Evolutionary conservation across 2,888 invertebrate species (phyloP).

Genomic region (Helicoverpa assulta): DNA sequence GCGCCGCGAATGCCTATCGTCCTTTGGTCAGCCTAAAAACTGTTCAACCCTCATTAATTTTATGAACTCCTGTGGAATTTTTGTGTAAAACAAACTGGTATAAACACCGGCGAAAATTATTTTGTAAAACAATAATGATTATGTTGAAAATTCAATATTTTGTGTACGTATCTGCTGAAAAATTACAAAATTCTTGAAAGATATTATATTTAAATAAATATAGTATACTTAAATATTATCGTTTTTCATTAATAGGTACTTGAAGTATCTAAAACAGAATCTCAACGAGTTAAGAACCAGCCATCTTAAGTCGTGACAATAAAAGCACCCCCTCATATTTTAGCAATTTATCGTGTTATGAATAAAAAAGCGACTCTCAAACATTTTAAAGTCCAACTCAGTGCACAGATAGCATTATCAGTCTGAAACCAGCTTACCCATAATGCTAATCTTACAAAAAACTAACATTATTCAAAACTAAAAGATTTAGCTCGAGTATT

Average conservation of each 20-base stretch:
- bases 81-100: constrained; percentile 17
- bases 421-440: constrained; percentile 59
- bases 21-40: constrained; percentile 67
- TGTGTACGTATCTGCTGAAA: constrained; percentile 70
- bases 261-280: neutral
- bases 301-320: neutral
- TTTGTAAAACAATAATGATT: constrained; percentile 16
- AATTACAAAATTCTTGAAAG: constrained; percentile 61
- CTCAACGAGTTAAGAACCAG: constrained; percentile 7
- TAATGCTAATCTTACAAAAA: constrained; percentile 63
- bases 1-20: constrained; percentile 54
- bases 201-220: too few species aligned
- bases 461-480: constrained; percentile 64
- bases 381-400: constrained; percentile 53
- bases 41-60: constrained; percentile 68
- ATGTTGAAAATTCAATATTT: neutral
- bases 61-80: constrained; percentile 58
- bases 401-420: constrained; percentile 33
- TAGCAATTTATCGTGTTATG: constrained; percentile 14
- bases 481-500: constrained; percentile 68
- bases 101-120: constrained; percentile 6
- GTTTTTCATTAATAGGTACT: too few species aligned
- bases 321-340: neutral
- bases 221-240: too few species aligned
- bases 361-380: constrained; percentile 27